Evolutionary conservation across 1,140 invertebrate species (phyloP).

Genomic region (Zaprionus taronus): DNA sequence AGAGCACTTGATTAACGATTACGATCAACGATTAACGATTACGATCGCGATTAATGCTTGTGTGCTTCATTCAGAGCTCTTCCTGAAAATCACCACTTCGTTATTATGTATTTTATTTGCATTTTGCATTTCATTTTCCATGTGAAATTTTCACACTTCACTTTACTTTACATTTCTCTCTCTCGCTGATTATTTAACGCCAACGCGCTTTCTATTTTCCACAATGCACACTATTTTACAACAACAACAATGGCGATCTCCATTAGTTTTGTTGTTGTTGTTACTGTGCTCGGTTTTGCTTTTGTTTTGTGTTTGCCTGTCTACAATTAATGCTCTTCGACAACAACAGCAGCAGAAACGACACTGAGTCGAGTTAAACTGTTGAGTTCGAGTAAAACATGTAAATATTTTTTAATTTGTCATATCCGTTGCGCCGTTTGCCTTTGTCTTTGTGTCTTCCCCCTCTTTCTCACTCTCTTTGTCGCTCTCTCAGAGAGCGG

Average conservation of each 20-base stretch:
- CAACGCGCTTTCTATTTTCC: slow-evolving; percentile 53
- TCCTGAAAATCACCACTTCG: slow-evolving; percentile 24
- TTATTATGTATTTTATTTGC: slow-evolving; percentile 10
- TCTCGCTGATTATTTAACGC: slow-evolving; percentile 41
- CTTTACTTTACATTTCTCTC: slow-evolving; percentile 15
- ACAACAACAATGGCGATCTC: slow-evolving; percentile 27
- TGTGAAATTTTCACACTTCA: slow-evolving; percentile 31
- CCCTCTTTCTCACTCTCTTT: not conserved
- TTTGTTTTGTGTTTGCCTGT: slow-evolving; percentile 36
- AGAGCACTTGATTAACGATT: slow-evolving; percentile 12
- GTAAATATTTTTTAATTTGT: slow-evolving; percentile 71
- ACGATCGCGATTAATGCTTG: not conserved
- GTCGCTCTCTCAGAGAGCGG: not conserved
- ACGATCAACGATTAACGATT: slow-evolving; percentile 1
- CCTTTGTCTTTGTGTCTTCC: slow-evolving; percentile 24
- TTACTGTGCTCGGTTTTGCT: slow-evolving; percentile 33
- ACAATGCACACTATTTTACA: slow-evolving; percentile 32
- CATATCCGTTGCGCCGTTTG: slow-evolving; percentile 65
- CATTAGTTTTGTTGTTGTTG: slow-evolving; percentile 47
- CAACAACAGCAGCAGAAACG: slow-evolving; percentile 2
- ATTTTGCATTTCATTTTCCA: slow-evolving; percentile 11
- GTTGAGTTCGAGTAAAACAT: slow-evolving; percentile 48
- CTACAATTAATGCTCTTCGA: slow-evolving; percentile 57
- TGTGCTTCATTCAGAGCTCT: slow-evolving; percentile 26
- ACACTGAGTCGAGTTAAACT: slow-evolving; percentile 5